Conservation (phyloP, 2,888 invertebrate species). For the Lycia hirtaria region DNA sequence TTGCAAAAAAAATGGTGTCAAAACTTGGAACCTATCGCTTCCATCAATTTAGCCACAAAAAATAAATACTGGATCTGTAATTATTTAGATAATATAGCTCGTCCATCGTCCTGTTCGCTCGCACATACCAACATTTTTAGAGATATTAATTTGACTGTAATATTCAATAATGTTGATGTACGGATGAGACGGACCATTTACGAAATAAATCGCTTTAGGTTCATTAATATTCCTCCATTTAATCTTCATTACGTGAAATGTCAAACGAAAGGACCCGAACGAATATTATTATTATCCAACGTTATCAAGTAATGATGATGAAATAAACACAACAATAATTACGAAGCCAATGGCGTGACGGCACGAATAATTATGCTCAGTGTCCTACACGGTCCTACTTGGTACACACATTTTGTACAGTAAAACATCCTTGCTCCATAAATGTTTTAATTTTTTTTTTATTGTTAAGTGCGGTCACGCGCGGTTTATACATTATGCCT, state of each 20-base stretch:
- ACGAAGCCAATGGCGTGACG: slow-evolving; percentile 51
- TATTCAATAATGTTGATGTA: no score
- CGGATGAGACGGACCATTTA: no score
- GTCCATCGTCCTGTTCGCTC: no score
- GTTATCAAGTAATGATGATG: slow-evolving; percentile 29
- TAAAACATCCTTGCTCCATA: background rate
- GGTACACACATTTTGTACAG: slow-evolving; percentile 6
- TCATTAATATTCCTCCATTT: slow-evolving; percentile 1
- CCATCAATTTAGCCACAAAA: no score
- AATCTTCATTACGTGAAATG: slow-evolving; percentile 6
- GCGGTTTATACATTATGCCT: background rate
- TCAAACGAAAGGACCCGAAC: slow-evolving; percentile 8
- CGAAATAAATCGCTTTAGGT: no score
- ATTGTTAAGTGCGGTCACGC: background rate
- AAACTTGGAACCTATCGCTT: no score
- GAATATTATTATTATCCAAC: slow-evolving; percentile 20
- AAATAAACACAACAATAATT: slow-evolving; percentile 14
- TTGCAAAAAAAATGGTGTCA: no score
- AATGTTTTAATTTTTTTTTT: background rate
- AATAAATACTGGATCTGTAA: no score
- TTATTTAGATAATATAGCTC: no score
- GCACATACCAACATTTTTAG: no score
- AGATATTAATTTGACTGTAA: no score
- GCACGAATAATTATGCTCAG: slow-evolving; percentile 28
- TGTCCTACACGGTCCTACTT: slow-evolving; percentile 9